Percentiles rank a stretch among this genome's conserved stretches.
Evolutionary conservation across 1,140 invertebrate species (phyloP).

Genomic region (Drosophila teissieri): DNA sequence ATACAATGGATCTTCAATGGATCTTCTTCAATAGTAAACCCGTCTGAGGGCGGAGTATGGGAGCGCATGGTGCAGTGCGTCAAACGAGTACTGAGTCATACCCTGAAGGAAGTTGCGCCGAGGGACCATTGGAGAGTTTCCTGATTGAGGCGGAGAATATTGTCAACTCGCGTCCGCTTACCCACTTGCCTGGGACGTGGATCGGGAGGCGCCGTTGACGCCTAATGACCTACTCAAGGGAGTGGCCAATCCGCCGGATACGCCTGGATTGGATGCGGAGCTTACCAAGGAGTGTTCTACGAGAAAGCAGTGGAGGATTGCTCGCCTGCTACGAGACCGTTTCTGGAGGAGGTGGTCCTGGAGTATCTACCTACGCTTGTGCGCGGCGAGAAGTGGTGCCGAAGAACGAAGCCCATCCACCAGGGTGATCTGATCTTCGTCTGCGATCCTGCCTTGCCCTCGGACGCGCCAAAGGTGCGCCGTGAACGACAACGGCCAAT

Average conservation of each 20-base stretch:
- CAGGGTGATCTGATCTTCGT: constrained; percentile 20
- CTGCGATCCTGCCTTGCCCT: not conserved
- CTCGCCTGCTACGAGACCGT: not conserved
- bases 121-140: constrained; percentile 17
- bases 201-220: constrained; percentile 18
- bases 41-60: not conserved
- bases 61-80: not conserved
- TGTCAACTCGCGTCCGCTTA: constrained; percentile 19
- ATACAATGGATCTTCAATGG: not conserved
- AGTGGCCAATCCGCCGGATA: not conserved
- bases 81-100: not conserved
- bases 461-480: not conserved
- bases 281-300: not conserved
- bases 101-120: not conserved
- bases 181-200: constrained; percentile 14
- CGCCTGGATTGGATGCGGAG: not conserved
- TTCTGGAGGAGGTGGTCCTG: constrained; percentile 10
- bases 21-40: not conserved
- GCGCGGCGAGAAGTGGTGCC: constrained; percentile 38
- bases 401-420: constrained; percentile 4
- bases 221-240: not conserved
- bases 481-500: not conserved
- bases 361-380: constrained; percentile 32
- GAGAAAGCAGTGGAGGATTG: not conserved
- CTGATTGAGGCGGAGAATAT: constrained; percentile 21